phyloP scores from a whole-genome alignment of 2,113 vertebrate genomes.

The Donacobius atricapilla region DNA sequence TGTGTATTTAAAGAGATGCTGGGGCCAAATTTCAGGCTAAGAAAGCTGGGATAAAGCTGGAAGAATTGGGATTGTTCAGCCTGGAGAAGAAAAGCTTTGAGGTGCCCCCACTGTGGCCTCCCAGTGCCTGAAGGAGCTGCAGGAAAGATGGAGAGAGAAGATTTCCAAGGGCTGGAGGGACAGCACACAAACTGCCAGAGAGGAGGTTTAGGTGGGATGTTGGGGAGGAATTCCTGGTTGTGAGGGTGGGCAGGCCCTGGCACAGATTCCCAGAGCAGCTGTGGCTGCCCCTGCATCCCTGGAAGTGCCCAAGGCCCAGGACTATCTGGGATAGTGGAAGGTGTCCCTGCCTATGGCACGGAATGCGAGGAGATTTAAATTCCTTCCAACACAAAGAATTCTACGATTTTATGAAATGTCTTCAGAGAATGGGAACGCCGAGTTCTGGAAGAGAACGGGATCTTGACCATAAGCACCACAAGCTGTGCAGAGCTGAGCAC shows the following conservation, averaged over 20 bases:
- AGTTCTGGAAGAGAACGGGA: background rate
- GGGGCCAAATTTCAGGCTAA: background rate
- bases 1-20: background rate
- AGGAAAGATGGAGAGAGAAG: background rate
- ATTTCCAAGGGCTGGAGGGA: background rate
- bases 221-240: background rate
- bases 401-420: background rate
- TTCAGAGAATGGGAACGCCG: background rate
- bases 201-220: background rate
- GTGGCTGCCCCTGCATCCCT: background rate
- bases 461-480: background rate
- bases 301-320: background rate
- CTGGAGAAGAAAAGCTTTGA: background rate
- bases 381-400: background rate
- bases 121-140: background rate
- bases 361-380: background rate
- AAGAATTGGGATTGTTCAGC: background rate
- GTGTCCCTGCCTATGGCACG: background rate
- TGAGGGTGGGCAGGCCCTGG: background rate
- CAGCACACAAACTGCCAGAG: background rate
- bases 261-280: background rate
- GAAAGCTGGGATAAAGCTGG: background rate
- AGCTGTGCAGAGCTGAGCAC: background rate
- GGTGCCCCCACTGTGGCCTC: rapidly evolving
- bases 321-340: rapidly evolving